Percentiles rank a stretch among this genome's conserved stretches.
Conservation (phyloP, 2,113 vertebrate genomes). For the Chlorodrepanis virens region DNA sequence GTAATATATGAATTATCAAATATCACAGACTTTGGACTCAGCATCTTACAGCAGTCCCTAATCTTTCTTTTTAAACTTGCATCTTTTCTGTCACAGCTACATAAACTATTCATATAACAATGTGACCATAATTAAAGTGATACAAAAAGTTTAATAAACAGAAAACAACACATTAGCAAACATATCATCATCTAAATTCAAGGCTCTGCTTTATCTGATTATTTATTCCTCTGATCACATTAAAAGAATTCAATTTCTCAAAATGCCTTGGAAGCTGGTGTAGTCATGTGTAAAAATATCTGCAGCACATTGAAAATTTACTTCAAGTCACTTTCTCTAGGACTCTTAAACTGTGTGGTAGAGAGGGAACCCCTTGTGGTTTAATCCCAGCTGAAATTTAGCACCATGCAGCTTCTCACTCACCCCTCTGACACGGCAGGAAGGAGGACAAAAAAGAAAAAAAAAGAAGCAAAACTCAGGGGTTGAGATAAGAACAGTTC, state of each 20-base stretch:
- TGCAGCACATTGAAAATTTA: not conserved
- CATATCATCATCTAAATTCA: not conserved
- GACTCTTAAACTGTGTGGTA: not conserved
- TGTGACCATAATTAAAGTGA: not conserved
- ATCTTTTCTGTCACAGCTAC: not conserved
- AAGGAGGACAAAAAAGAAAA: not conserved
- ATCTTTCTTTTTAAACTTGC: not conserved
- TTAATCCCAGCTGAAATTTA: not conserved
- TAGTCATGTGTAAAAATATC: not conserved
- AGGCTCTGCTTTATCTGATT: not conserved
- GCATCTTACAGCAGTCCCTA: not conserved
- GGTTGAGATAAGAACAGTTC: not conserved
- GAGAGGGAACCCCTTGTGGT: not conserved
- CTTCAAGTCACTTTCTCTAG: not conserved
- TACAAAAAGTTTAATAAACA: not conserved
- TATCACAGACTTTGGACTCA: not conserved
- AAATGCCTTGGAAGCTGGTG: not conserved
- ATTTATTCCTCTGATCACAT: not conserved
- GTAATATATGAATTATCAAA: not conserved
- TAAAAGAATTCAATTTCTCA: not conserved
- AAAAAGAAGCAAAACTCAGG: accelerated
- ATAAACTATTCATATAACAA: not conserved
- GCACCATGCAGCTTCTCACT: not conserved
- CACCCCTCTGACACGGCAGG: not conserved
- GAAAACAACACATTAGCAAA: not conserved